Conservation (phyloP, 1,140 invertebrate species). For the Portunus trituberculatus region DNA sequence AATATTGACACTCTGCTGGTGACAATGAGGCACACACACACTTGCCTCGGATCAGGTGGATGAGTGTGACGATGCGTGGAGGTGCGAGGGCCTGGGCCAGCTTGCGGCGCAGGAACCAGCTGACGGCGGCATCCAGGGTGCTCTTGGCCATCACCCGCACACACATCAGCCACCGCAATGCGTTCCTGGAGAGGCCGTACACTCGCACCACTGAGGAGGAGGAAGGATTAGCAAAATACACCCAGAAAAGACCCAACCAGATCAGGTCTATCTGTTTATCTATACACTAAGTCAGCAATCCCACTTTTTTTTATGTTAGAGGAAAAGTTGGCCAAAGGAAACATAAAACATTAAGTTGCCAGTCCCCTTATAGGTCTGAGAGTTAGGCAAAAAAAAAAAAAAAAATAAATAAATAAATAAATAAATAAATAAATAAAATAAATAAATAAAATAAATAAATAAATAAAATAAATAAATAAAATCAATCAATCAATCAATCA, state of each 20-base stretch:
- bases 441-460: no score
- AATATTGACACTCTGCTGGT: no score
- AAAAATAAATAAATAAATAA: no score
- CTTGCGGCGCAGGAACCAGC: conserved; percentile 72
- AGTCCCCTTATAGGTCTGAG: no score
- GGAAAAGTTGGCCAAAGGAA: no score
- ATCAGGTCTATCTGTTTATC: not conserved
- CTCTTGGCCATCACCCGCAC: conserved; percentile 61
- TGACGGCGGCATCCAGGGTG: conserved; percentile 73
- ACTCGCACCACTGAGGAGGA: conserved; percentile 67
- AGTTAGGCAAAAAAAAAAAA: no score
- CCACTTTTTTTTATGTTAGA: no score
- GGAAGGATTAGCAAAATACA: not conserved
- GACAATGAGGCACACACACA: not conserved
- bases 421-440: no score
- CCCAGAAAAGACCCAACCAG: not conserved
- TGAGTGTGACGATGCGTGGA: conserved; percentile 73
- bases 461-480: no score
- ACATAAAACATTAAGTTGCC: no score
- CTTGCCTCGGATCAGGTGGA: conserved; percentile 76
- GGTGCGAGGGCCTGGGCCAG: conserved; percentile 68
- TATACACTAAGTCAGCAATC: not conserved
- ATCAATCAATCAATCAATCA: no score
- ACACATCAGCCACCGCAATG: conserved; percentile 70
- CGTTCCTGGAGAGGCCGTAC: conserved; percentile 73